Conservation (phyloP, 2,113 vertebrate species). For the Pachyramphus minor region DNA sequence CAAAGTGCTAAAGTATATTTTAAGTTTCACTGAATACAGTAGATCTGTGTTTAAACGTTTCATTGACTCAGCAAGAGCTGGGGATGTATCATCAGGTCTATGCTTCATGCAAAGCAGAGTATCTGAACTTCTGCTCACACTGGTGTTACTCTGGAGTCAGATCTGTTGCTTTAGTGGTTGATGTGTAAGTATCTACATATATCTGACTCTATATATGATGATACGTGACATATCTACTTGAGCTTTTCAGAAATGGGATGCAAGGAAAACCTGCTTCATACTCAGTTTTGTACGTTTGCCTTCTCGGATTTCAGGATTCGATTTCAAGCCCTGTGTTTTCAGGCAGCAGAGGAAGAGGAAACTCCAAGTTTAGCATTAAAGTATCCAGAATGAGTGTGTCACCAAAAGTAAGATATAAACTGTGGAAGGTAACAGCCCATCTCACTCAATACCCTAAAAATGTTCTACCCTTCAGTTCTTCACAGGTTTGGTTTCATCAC, state of each 20-base stretch:
- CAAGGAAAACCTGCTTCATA: neutral
- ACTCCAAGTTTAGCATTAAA: neutral
- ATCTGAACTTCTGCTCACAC: neutral
- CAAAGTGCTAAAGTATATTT: neutral
- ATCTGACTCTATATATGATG: no score
- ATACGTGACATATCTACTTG: neutral
- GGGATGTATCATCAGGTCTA: neutral
- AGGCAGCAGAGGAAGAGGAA: neutral
- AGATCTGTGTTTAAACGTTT: neutral
- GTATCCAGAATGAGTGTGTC: neutral
- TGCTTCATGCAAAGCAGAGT: neutral
- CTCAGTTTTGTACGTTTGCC: accelerated
- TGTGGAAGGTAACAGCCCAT: neutral
- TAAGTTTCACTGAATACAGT: neutral
- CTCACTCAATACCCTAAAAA: neutral
- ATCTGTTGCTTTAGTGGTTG: neutral
- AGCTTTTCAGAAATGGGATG: neutral
- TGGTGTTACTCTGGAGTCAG: neutral
- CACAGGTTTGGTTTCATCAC: neutral
- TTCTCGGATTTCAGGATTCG: neutral
- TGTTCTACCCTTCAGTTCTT: neutral
- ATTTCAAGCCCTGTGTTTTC: neutral
- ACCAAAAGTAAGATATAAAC: neutral
- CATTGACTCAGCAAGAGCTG: neutral
- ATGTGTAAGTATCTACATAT: accelerated